These are phyloP conservation scores for Teleiodes luculella DNA, from an alignment of 2,888 invertebrate genomes.

Conservation along the genomic window DNA sequence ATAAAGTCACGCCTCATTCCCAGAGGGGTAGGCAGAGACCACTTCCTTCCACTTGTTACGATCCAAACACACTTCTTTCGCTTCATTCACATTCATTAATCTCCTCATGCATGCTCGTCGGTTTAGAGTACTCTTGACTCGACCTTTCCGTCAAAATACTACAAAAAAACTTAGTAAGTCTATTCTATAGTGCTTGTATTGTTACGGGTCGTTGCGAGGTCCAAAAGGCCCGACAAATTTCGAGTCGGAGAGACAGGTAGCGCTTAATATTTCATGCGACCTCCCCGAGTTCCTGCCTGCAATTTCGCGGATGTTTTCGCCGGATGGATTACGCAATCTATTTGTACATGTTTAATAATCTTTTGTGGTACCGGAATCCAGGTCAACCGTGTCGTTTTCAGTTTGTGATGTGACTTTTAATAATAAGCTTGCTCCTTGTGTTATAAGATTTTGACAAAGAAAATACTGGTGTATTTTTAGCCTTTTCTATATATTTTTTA, in stretches of 20 bases:
- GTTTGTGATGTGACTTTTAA: neutral
- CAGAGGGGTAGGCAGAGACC: too few relatives aligned
- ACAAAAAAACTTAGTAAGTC: too few relatives aligned
- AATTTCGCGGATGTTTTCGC: constrained; percentile 7
- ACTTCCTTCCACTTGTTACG: too few relatives aligned
- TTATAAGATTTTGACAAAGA: neutral
- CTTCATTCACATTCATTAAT: too few relatives aligned
- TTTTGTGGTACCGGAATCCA: neutral
- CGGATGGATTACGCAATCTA: neutral
- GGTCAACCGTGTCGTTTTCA: neutral
- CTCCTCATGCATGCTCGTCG: too few relatives aligned
- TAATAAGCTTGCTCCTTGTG: neutral
- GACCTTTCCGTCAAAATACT: too few relatives aligned
- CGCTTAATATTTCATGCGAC: constrained; percentile 1
- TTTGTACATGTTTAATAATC: constrained; percentile 2
- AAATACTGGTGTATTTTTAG: neutral
- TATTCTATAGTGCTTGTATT: too few relatives aligned
- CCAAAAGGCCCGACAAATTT: neutral
- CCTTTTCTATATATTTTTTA: too few relatives aligned
- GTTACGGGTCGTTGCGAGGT: too few relatives aligned
- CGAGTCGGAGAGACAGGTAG: neutral
- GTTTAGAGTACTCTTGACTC: too few relatives aligned
- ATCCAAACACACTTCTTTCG: too few relatives aligned
- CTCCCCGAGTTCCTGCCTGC: neutral
- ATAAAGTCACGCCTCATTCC: too few relatives aligned